Evolutionary conservation across 35 echinoderm and acorn worm species (phyloP), one percentile per base, ranked within the genome.

Genomic region (Eucidaris tribuloides): DNA sequence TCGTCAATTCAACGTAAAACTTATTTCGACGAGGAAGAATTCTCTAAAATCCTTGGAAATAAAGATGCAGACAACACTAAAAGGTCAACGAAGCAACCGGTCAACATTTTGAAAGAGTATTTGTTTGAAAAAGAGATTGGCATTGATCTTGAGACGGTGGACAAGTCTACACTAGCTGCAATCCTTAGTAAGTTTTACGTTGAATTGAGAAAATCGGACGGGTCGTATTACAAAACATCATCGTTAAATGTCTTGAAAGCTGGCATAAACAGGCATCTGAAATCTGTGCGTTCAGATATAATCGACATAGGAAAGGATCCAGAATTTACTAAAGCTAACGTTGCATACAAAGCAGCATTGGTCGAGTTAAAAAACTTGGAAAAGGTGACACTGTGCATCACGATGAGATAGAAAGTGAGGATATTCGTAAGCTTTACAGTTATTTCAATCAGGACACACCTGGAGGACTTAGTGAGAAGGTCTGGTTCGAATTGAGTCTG

Each of bases 231-330:
- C 60, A 63, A 63, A 63, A 63, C 60, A 63, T 28, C 24, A 63
- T 63, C 60, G 60, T 25, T 63, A 23, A 63, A 63, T 63, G 23
- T 33, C 28, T 33, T 63, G 60, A 63, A 63, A 63, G 4, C 60
- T 63, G 24, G 60, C 60, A 30, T 63, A 31, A 63, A 63, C 28
- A 63, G 60, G 60, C 60, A 63, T 31, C 60, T 30, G 29, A 63
- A 63, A 63, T 32, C 60, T 63, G 60, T 63, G 60, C 60, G 60
- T 63, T 63, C 60, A 63, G 60, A 63, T 63, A 29, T 62, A 63
- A 63, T 63, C 28, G 60, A 63, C 28, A 63, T 63, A 11, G 60
- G 9, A 63, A 28, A 23, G 27, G 60, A 63, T 63, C 60, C 20
- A 3, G n/a, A 63, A 63, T 63, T 63, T 23, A 63, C 60, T 33